phyloP scores from a whole-genome alignment of 1,140 invertebrate species.

The Thaumatotibia leucotreta region DNA sequence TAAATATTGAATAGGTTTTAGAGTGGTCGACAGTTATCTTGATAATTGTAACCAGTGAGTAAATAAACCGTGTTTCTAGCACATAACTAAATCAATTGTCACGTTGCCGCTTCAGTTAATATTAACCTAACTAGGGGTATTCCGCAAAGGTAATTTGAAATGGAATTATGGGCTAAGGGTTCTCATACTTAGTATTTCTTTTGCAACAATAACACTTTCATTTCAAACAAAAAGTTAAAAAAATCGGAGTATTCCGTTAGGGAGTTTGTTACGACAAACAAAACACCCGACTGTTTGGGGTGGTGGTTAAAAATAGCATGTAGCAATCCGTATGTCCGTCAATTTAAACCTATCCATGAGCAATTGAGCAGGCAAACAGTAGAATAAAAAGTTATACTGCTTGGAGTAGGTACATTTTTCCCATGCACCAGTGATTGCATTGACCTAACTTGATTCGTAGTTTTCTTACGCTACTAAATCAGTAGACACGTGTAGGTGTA shows the following conservation, averaged over 20 bases:
- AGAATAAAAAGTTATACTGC: too few relatives aligned
- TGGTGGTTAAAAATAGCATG: neutral
- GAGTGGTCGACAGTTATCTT: neutral
- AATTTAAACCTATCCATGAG: too few relatives aligned
- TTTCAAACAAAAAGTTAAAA: neutral
- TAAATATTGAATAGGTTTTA: neutral
- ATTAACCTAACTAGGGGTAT: neutral
- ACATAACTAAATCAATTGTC: neutral
- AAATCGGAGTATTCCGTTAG: neutral
- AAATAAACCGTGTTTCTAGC: neutral
- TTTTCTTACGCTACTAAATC: too few relatives aligned
- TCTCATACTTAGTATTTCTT: too few relatives aligned
- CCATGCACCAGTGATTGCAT: too few relatives aligned
- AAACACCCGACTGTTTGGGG: neutral
- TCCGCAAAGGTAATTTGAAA: too few relatives aligned
- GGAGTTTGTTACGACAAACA: neutral
- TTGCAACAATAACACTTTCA: too few relatives aligned
- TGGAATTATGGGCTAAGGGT: too few relatives aligned
- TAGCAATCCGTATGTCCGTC: neutral
- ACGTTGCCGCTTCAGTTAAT: neutral
- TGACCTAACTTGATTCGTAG: neutral
- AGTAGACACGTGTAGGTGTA: slow-evolving; percentile 21
- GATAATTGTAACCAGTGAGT: neutral
- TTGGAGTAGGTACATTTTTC: too few relatives aligned
- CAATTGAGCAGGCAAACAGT: too few relatives aligned